phyloP scores from a whole-genome alignment of 2,888 invertebrate genomes.

The Geotrupes spiniger region DNA sequence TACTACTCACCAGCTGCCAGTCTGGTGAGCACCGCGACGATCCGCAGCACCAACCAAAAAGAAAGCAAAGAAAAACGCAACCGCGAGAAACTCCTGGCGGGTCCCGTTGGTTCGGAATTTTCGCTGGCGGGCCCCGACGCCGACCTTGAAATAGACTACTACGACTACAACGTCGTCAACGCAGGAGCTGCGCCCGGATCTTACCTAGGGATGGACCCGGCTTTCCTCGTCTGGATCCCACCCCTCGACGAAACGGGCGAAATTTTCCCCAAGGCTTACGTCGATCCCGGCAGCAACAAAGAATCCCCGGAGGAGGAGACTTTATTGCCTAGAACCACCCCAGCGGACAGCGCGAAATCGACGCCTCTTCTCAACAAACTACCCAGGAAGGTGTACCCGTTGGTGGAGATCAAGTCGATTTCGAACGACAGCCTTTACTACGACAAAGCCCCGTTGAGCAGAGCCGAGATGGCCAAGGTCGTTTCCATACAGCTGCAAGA shows the following conservation, averaged over 20 bases:
- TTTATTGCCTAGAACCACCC: slow-evolving; percentile 48
- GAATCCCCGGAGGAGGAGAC: slow-evolving; percentile 62
- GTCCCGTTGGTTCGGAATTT: slow-evolving; percentile 66
- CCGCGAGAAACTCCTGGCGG: slow-evolving; percentile 63
- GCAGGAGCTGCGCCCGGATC: slow-evolving; percentile 81
- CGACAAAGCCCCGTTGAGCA: slow-evolving; percentile 33
- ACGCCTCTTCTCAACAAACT: slow-evolving; percentile 34
- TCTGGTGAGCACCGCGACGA: slow-evolving; percentile 63
- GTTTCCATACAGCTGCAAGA: slow-evolving; percentile 42
- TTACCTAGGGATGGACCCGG: slow-evolving; percentile 85
- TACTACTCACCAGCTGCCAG: slow-evolving; percentile 71
- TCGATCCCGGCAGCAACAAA: slow-evolving; percentile 65
- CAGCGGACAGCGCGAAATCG: slow-evolving; percentile 28
- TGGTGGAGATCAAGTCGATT: slow-evolving; percentile 29
- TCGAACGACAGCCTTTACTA: slow-evolving; percentile 28
- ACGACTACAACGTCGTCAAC: slow-evolving; percentile 85
- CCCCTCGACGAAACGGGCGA: slow-evolving; percentile 69
- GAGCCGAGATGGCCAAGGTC: slow-evolving; percentile 19
- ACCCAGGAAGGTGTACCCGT: slow-evolving; percentile 35
- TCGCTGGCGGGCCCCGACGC: slow-evolving; percentile 70
- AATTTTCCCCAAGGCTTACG: slow-evolving; percentile 53
- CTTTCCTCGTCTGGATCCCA: slow-evolving; percentile 84
- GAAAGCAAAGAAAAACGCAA: slow-evolving; percentile 78
- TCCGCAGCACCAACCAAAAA: slow-evolving; percentile 64
- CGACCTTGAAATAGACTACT: slow-evolving; percentile 83